phyloP scores from a whole-genome alignment of 1,140 invertebrate species.

The Nasonia vitripennis region DNA sequence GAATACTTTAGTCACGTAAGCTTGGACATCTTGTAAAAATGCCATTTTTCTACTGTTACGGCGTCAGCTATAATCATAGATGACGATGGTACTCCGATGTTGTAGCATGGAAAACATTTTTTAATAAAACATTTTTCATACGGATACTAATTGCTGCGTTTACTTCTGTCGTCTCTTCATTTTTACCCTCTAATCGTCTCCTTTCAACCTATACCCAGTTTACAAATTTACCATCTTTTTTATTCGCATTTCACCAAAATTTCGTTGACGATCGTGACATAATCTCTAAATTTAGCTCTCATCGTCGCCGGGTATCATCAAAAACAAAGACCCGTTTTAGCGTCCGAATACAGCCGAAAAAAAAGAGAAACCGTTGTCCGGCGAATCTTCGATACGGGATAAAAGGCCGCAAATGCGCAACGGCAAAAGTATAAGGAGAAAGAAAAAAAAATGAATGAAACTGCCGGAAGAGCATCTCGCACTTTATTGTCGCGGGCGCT shows the following conservation, averaged over 20 bases:
- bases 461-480: neutral
- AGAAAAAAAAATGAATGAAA: neutral
- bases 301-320: no score
- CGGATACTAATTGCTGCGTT: slow-evolving; percentile 40
- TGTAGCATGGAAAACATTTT: slow-evolving; percentile 67
- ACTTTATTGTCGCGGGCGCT: neutral
- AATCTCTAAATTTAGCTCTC: no score
- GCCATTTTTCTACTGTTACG: slow-evolving; percentile 70
- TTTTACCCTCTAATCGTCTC: neutral
- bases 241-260: no score
- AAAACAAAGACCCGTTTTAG: neutral
- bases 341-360: neutral
- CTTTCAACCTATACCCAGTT: neutral
- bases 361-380: neutral
- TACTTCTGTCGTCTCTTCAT: slow-evolving; percentile 9
- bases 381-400: neutral
- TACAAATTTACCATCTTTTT: no score
- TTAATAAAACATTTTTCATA: slow-evolving; percentile 70
- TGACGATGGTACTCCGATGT: slow-evolving; percentile 64
- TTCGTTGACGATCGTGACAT: no score
- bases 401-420: neutral
- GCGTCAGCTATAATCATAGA: slow-evolving; percentile 57
- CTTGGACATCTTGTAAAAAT: slow-evolving; percentile 68
- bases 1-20: slow-evolving; percentile 67
- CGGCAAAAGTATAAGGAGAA: neutral